phyloP scores from a whole-genome alignment of 2,797 vertebrate genomes.

The Platalea minor region DNA sequence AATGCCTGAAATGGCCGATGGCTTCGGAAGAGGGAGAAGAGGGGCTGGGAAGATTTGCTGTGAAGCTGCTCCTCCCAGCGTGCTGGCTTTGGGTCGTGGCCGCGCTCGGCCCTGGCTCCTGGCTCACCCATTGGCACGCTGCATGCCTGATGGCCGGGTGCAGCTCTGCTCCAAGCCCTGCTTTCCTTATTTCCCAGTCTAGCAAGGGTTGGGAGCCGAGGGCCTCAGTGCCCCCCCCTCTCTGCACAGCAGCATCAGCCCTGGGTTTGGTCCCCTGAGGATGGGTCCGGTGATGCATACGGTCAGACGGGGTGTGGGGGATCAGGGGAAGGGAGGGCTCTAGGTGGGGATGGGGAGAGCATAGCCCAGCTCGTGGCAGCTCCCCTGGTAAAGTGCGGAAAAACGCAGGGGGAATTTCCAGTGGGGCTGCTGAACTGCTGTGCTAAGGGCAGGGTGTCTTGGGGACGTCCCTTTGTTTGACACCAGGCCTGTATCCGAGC shows the following conservation, averaged over 20 bases:
- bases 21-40: background rate
- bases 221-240: background rate
- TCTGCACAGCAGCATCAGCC: background rate
- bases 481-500: background rate
- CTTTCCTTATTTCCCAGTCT: background rate
- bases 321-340: background rate
- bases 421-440: background rate
- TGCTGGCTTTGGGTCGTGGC: rapidly evolving
- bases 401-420: background rate
- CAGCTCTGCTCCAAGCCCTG: background rate
- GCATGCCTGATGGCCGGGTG: rapidly evolving
- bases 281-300: background rate
- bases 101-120: rapidly evolving
- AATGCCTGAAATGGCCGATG: rapidly evolving
- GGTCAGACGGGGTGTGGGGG: background rate
- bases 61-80: background rate
- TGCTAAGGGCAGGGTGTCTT: background rate
- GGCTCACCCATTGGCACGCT: rapidly evolving
- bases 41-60: background rate
- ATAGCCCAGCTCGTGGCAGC: background rate
- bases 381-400: background rate
- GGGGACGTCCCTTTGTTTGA: background rate
- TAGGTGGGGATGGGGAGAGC: background rate
- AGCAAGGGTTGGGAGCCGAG: background rate
- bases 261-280: background rate